Conservation (phyloP, 1,140 invertebrate species). For the Orchesella cincta region DNA sequence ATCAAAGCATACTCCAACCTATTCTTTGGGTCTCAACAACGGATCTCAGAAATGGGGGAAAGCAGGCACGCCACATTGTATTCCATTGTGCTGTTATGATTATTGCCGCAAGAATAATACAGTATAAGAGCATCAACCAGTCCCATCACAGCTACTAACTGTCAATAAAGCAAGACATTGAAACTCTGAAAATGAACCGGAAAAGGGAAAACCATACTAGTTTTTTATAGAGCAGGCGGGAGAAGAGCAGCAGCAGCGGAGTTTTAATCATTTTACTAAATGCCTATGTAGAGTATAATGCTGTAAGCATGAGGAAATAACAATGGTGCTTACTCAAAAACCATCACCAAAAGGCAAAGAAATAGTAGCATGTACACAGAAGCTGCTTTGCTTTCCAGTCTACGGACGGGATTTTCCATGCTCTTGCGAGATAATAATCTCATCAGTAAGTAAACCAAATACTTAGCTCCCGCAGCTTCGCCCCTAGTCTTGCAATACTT, state of each 20-base stretch:
- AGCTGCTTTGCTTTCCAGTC: background rate
- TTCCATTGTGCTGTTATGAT: conserved; percentile 13
- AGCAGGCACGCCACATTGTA: background rate
- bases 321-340: background rate
- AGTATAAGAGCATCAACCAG: background rate
- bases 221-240: background rate
- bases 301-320: background rate
- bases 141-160: background rate
- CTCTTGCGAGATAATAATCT: conserved; percentile 1
- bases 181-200: conserved; percentile 17
- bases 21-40: too few species aligned
- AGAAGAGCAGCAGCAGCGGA: background rate
- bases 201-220: too few species aligned
- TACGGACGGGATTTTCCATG: too few species aligned
- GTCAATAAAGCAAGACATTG: background rate
- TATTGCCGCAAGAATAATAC: conserved; percentile 1
- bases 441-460: conserved; percentile 12
- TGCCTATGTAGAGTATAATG: too few species aligned
- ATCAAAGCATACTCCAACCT: too few species aligned
- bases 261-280: conserved; percentile 25
- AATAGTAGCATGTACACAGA: background rate
- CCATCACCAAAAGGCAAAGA: background rate
- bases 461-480: conserved; percentile 10
- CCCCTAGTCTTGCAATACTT: too few species aligned
- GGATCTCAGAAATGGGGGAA: too few species aligned